Percentiles rank a stretch among this genome's conserved stretches.
phyloP scores from a whole-genome alignment of 2,113 vertebrate species.

The Candoia aspera region DNA sequence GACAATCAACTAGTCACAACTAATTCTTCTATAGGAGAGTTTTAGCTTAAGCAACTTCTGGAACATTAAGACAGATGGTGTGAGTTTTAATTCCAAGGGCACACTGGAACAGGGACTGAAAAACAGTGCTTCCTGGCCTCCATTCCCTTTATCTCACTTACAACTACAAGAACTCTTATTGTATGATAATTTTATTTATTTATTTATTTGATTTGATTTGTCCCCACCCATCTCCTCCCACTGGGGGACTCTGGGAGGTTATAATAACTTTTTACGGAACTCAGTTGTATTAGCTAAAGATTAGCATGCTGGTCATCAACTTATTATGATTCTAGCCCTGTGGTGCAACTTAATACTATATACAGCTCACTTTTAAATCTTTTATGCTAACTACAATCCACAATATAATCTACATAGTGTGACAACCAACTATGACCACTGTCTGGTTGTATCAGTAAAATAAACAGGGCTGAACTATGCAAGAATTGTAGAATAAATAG shows the following conservation, averaged over 20 bases:
- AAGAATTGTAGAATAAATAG: neutral
- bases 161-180: neutral
- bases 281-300: neutral
- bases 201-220: too few species aligned
- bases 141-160: neutral
- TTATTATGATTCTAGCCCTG: neutral
- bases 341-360: neutral
- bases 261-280: neutral
- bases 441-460: neutral
- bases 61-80: too few species aligned
- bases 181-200: too few species aligned
- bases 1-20: too few species aligned
- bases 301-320: neutral
- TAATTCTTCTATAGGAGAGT: too few species aligned
- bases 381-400: neutral
- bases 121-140: neutral
- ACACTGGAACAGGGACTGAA: neutral
- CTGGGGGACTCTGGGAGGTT: too few species aligned
- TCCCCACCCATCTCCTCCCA: too few species aligned
- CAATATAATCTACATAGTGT: neutral
- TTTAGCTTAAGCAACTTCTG: too few species aligned
- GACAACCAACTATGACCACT: neutral
- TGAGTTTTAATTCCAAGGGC: neutral
- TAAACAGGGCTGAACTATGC: neutral
- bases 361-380: neutral